phyloP scores from a whole-genome alignment of 2,888 invertebrate genomes.

The Odontomyia ornata region DNA sequence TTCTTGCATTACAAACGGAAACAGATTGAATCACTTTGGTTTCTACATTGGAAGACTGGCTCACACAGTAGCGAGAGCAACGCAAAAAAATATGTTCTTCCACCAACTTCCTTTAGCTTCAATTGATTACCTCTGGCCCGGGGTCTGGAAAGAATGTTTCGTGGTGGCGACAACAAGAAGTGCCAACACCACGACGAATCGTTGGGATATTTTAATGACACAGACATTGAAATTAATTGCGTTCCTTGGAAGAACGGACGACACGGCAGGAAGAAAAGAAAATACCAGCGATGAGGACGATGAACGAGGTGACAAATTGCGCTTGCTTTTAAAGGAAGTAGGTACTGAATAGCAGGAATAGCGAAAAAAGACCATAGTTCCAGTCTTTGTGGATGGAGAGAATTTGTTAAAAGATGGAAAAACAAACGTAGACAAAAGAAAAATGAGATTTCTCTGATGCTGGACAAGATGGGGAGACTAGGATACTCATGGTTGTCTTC shows the following conservation, averaged over 20 bases:
- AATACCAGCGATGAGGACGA: no score
- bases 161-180: slow-evolving; percentile 17
- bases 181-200: slow-evolving; percentile 2
- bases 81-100: background rate
- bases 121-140: background rate
- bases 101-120: no score
- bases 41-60: background rate
- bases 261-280: no score
- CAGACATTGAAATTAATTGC: slow-evolving; percentile 28
- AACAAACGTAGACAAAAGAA: no score
- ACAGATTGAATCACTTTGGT: slow-evolving; percentile 13
- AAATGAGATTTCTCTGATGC: no score
- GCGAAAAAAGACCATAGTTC: background rate
- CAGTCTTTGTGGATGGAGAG: no score
- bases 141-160: background rate
- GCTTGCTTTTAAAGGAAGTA: background rate
- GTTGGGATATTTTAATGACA: slow-evolving; percentile 21
- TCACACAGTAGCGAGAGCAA: no score
- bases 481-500: no score
- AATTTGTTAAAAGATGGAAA: no score
- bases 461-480: no score
- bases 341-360: background rate
- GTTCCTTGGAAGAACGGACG: background rate
- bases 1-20: background rate
- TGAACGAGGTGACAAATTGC: slow-evolving; percentile 16